Base-by-base conservation (phyloP, 2,888 invertebrate species). In the Ectobius pallidus region DNA sequence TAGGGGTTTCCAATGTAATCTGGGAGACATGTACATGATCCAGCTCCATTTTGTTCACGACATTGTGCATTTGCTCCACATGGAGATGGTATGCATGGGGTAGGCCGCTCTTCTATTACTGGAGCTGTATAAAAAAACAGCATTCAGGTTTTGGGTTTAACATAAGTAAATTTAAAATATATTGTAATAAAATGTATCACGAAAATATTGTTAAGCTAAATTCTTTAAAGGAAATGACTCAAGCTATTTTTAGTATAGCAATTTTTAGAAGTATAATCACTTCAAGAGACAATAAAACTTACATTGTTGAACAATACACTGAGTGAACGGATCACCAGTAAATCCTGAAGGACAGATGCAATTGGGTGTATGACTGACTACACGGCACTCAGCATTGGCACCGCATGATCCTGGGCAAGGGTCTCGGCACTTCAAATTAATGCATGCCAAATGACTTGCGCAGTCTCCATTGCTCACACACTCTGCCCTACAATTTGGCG, bases 1-100 rank as follows among this genome's bases (percentile, higher is more conserved):
- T 87, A 87, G n/a, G 89, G 89, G 78, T 88, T 87, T 65, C 87
- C 87, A 52, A 83, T 80, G 76, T 87, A 85, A 75, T 85, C 85
- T 20, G 83, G 79, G 34, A 86, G 79, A 77, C 87, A 88, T 14
- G 81, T 79, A 78, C 88, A 88, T 68, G 86, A 84, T 3, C 86
- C 86, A n/a, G 84, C 86, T 22, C 83, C 82, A 77, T 85, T 86
- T 76, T 82, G 81, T 77, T 85, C 85, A 75, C 81, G 84, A 77
- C 87, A 87, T 58, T 84, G 75, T 1, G 87, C 85, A 76, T 87
- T 87, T 7, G 85, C 77, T 3, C 86, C 86, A 75, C 86, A 86
- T n/a, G 85, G 86, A 52, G 82, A 84, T 74, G 85, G 85, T 30
- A 79, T 76, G 76, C 85, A 82, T 30, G 89, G 92, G 76, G 86